A percentile compares a stretch with the other conserved stretches of the same genome.
phyloP scores from a whole-genome alignment of 2,888 invertebrate genomes.

The Trisateles emortualis region DNA sequence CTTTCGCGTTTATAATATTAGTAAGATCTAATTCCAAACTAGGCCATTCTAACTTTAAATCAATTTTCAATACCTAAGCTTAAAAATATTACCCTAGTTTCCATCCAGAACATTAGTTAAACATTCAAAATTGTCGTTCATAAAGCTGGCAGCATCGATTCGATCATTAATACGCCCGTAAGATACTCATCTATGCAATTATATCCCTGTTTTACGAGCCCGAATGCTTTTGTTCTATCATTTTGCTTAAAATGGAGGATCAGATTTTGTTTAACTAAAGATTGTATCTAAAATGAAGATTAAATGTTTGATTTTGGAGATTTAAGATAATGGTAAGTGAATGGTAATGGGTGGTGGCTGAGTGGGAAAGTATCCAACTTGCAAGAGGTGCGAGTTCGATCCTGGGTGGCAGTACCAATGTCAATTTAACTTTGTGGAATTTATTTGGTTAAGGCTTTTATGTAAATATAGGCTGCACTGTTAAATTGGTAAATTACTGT shows the following conservation, averaged over 20 bases:
- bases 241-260: conserved; percentile 30
- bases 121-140: conserved; percentile 11
- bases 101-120: conserved; percentile 13
- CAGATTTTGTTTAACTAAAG: conserved; percentile 36
- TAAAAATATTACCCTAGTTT: background rate
- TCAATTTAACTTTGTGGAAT: no score
- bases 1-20: no score
- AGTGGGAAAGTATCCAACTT: no score
- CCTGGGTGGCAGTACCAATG: no score
- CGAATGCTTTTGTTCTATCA: conserved; percentile 29
- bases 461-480: no score
- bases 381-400: no score
- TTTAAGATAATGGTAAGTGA: conserved; percentile 1
- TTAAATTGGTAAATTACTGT: no score
- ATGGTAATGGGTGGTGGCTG: no score
- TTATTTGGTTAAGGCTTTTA: no score
- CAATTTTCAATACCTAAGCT: background rate
- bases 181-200: conserved; percentile 45
- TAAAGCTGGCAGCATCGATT: conserved; percentile 21
- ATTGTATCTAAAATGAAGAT: conserved; percentile 20
- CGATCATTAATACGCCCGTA: conserved; percentile 33
- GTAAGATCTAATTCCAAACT: background rate
- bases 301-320: conserved; percentile 17
- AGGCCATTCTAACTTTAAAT: background rate
- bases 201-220: conserved; percentile 38